A percentile compares a stretch with the other conserved stretches of the same genome.
Conservation (phyloP, 2,797 vertebrate species). For the Dicrostonyx torquatus region DNA sequence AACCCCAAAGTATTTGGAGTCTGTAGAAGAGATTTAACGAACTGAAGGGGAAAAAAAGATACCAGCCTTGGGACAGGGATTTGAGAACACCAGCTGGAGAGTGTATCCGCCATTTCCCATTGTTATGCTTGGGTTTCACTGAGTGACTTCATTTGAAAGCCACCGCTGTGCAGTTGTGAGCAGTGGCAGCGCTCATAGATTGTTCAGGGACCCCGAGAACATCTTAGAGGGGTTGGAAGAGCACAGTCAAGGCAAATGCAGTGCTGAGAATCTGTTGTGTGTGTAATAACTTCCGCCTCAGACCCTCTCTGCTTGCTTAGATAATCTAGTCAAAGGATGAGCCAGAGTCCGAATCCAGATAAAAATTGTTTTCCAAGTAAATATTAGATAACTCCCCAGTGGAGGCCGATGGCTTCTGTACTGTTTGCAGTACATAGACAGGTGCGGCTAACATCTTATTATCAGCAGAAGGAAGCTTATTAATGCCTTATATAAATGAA, state of each 20-base stretch:
- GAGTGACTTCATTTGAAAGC: slow-evolving; percentile 60
- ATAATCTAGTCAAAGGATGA: slow-evolving; percentile 73
- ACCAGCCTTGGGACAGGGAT: slow-evolving; percentile 53
- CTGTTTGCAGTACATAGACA: not conserved
- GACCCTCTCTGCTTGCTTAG: not conserved
- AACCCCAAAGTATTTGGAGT: slow-evolving; percentile 51
- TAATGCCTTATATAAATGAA: slow-evolving; percentile 49
- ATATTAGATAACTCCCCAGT: slow-evolving; percentile 79
- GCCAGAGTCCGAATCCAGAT: slow-evolving; percentile 82
- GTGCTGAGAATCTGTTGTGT: slow-evolving; percentile 5
- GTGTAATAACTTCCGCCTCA: slow-evolving; percentile 46
- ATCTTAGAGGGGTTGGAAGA: slow-evolving; percentile 37
- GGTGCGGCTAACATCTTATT: slow-evolving; percentile 8
- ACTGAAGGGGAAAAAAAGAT: slow-evolving; percentile 44
- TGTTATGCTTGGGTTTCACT: slow-evolving; percentile 42
- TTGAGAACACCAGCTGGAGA: slow-evolving; percentile 72
- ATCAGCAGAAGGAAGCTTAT: slow-evolving; percentile 38
- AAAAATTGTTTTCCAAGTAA: slow-evolving; percentile 84
- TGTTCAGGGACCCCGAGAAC: slow-evolving; percentile 58
- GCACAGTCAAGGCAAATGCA: slow-evolving; percentile 25
- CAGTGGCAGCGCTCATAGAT: slow-evolving; percentile 23
- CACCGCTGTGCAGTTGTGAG: slow-evolving; percentile 43
- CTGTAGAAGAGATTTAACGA: slow-evolving; percentile 3
- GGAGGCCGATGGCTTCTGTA: slow-evolving; percentile 60
- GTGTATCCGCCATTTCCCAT: slow-evolving; percentile 30